Conservation (phyloP, 2,797 vertebrate genomes). For the Oreochromis mossambicus region DNA sequence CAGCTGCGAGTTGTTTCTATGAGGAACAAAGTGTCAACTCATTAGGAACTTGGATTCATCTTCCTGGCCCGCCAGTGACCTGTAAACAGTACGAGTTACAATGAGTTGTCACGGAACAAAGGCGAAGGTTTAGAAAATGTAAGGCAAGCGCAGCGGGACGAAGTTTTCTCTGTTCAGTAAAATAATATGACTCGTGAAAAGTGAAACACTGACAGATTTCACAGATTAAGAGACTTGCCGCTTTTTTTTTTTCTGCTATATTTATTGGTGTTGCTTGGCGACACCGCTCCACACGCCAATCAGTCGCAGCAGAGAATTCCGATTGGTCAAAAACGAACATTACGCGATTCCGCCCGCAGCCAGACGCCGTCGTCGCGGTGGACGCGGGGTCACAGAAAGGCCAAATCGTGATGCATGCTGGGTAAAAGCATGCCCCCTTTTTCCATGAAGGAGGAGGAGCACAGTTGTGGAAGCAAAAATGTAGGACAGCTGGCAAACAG, state of each 20-base stretch:
- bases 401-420: slow-evolving; percentile 65
- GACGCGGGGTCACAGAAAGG: slow-evolving; percentile 64
- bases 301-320: background rate
- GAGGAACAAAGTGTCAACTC: slow-evolving; percentile 66
- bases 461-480: slow-evolving; percentile 41
- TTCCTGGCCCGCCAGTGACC: slow-evolving; percentile 60
- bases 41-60: slow-evolving; percentile 61
- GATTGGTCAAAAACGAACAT: slow-evolving; percentile 59
- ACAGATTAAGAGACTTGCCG: background rate
- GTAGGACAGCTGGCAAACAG: slow-evolving; percentile 58
- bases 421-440: slow-evolving; percentile 53
- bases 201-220: slow-evolving; percentile 20
- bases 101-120: slow-evolving; percentile 55
- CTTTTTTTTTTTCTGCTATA: background rate
- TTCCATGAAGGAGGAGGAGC: background rate
- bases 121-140: background rate
- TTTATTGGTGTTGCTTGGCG: background rate
- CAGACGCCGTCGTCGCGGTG: slow-evolving; percentile 42
- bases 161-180: background rate
- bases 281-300: background rate
- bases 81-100: slow-evolving; percentile 51
- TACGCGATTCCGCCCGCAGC: slow-evolving; percentile 38
- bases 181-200: slow-evolving; percentile 24
- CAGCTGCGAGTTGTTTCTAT: slow-evolving; percentile 65
- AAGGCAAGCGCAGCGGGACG: slow-evolving; percentile 20